Base-by-base conservation (phyloP, 1,140 invertebrate species). In the Ladona fulva region DNA sequence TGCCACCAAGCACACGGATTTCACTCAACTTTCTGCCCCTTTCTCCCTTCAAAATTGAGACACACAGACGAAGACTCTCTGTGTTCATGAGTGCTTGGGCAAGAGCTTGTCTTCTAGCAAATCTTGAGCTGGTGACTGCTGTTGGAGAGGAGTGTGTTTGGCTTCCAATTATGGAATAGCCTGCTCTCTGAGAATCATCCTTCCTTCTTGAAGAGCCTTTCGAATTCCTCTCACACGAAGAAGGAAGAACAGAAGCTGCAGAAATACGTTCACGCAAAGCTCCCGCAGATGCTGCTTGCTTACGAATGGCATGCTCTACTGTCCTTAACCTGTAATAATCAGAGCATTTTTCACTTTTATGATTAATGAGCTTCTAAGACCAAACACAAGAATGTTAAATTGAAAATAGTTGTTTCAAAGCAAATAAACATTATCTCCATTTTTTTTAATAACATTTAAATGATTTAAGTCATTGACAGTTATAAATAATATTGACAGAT, bases 241-340 rank as follows among this genome's bases (percentile, higher is more conserved):
- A 12, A 11, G 44, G 44, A 10, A 52, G 10, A 16, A 66, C 1
- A 19, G 52, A 66, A 12, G 82, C 83, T 42, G 84, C 83, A 78
- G 86, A 85, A 77, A 91, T 90, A 80, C 87, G 85, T 59, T 86
- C 83, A 79, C 87, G 85, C 24, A 91, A 81, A 76, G 84, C 81
- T 76, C 88, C 84, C 0, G 90, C 89, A 78, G 87, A 87, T 37
- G 86, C 80, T 59, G 84, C 84, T 79, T 88, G 88, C 82, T 89
- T 88, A 80, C 86, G 88, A 76, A 90, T 89, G n/a, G 87, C 86
- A 79, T 87, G 82, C 80, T 90, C 86, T 44, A 90, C 83, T 42
- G 86, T 86, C 80, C 90, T 88, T 74, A 91, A 84, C 80, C 88
- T 89, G 79, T 52, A 82, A 82, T 76, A 81, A 80, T 37, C 8